Percentiles rank a stretch among this genome's conserved stretches.
These are phyloP conservation scores for Apomyelois bistriatella DNA, from an alignment of 2,888 invertebrate species.

Conservation along the genomic window DNA sequence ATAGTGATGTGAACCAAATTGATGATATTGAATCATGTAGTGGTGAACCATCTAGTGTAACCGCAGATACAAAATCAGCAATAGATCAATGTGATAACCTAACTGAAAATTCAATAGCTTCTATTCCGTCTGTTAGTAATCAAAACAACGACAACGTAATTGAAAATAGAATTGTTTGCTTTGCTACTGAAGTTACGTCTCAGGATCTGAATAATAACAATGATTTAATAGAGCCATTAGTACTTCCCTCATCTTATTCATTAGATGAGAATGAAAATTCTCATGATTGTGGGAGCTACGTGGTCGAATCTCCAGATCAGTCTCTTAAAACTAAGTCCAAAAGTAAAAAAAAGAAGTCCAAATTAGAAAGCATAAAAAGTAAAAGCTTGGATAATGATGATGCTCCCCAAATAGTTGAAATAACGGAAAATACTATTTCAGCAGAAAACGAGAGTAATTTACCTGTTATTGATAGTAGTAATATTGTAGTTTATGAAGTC, in stretches of 20 bases:
- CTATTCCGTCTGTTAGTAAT: slow-evolving; percentile 4
- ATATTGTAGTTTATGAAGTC: slow-evolving; percentile 81
- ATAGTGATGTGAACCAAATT: slow-evolving; percentile 35
- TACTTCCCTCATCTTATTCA: slow-evolving; percentile 9
- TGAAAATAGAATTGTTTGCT: neutral
- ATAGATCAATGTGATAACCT: slow-evolving; percentile 10
- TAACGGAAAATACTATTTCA: slow-evolving; percentile 47
- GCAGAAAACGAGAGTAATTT: slow-evolving; percentile 43
- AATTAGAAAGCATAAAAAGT: slow-evolving; percentile 59
- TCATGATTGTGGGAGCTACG: slow-evolving; percentile 36
- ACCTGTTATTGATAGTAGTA: slow-evolving; percentile 64
- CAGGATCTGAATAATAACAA: slow-evolving; percentile 51
- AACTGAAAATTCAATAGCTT: neutral
- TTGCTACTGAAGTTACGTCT: slow-evolving; percentile 4
- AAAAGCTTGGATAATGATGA: slow-evolving; percentile 75
- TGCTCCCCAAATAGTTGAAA: slow-evolving; percentile 62
- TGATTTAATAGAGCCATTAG: slow-evolving; percentile 21
- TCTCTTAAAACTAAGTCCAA: slow-evolving; percentile 41
- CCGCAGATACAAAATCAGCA: slow-evolving; percentile 19
- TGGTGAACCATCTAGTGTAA: slow-evolving; percentile 21
- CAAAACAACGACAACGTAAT: neutral
- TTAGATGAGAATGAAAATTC: slow-evolving; percentile 13
- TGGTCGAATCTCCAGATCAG: slow-evolving; percentile 69
- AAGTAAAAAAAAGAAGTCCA: slow-evolving; percentile 20
- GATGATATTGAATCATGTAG: slow-evolving; percentile 33